phyloP scores from a whole-genome alignment of 2,113 vertebrate species.

The Gymnogyps californianus region DNA sequence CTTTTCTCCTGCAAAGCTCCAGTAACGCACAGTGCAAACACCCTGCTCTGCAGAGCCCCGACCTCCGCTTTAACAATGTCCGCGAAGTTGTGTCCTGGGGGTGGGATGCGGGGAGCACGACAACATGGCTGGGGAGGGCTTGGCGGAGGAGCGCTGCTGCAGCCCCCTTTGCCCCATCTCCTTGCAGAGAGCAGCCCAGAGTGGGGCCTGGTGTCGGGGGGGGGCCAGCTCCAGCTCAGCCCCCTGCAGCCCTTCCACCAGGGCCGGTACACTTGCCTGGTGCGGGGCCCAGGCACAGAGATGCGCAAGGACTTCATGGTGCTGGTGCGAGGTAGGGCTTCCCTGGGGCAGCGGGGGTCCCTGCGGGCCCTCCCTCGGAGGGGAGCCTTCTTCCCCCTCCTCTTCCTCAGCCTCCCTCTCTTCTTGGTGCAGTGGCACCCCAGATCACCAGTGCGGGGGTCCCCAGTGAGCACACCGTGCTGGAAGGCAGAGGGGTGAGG shows the following conservation, averaged over 20 bases:
- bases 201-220: constrained; percentile 73
- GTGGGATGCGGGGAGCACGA: accelerated
- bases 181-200: constrained; percentile 60
- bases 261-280: constrained; percentile 84
- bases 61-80: not conserved
- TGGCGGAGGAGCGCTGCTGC: not conserved
- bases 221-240: constrained; percentile 82
- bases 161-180: accelerated
- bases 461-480: constrained; percentile 75
- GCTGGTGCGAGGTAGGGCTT: constrained; percentile 78
- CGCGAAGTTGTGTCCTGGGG: no score
- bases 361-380: accelerated
- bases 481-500: constrained; percentile 71
- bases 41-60: not conserved
- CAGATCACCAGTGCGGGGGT: constrained; percentile 70
- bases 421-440: constrained; percentile 74
- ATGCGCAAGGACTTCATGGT: constrained; percentile 79
- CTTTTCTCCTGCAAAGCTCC: not conserved
- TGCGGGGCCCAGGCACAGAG: constrained; percentile 60
- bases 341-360: accelerated
- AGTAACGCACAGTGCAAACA: not conserved
- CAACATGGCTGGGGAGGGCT: accelerated
- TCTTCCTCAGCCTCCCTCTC: not conserved
- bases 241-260: constrained; percentile 81
- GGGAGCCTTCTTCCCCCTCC: not conserved